Evolutionary conservation across 2,113 vertebrate genomes (phyloP).

Genomic region (Burhinus bistriatus): DNA sequence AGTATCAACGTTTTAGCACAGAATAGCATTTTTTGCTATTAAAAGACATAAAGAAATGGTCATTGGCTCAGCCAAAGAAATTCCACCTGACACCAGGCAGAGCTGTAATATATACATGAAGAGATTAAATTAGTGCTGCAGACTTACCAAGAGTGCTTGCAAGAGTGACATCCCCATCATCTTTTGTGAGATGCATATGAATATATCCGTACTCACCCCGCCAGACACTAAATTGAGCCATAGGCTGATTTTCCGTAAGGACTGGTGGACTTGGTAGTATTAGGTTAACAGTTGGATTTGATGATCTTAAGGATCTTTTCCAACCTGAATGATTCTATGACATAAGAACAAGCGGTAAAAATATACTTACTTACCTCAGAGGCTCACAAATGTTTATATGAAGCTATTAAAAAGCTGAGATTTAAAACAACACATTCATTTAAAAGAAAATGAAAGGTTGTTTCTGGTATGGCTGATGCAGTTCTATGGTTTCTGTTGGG

Average conservation of each 20-base stretch:
- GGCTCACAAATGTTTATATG: slow-evolving; percentile 56
- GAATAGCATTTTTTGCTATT: neutral
- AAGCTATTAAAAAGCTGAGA: slow-evolving; percentile 48
- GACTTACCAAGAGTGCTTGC: neutral
- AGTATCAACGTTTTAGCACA: neutral
- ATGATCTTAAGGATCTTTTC: neutral
- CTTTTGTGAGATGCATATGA: neutral
- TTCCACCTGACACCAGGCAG: neutral
- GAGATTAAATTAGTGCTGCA: neutral
- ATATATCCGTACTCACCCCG: neutral
- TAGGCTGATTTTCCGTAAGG: neutral
- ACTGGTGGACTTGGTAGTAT: neutral
- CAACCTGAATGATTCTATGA: slow-evolving; percentile 2
- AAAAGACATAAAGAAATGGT: neutral
- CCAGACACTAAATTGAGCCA: neutral
- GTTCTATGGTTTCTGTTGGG: slow-evolving; percentile 52
- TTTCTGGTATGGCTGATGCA: slow-evolving; percentile 34
- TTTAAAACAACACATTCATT: slow-evolving; percentile 51
- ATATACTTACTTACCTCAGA: slow-evolving; percentile 43
- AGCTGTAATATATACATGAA: neutral
- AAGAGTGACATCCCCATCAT: neutral
- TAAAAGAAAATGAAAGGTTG: slow-evolving; percentile 40
- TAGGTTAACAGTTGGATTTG: neutral
- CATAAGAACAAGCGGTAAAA: slow-evolving; percentile 36
- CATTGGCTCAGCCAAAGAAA: neutral